Evolutionary conservation across 2,888 invertebrate genomes (phyloP), one percentile per base, ranked within the genome.

Genomic region (Pterostichus niger): DNA sequence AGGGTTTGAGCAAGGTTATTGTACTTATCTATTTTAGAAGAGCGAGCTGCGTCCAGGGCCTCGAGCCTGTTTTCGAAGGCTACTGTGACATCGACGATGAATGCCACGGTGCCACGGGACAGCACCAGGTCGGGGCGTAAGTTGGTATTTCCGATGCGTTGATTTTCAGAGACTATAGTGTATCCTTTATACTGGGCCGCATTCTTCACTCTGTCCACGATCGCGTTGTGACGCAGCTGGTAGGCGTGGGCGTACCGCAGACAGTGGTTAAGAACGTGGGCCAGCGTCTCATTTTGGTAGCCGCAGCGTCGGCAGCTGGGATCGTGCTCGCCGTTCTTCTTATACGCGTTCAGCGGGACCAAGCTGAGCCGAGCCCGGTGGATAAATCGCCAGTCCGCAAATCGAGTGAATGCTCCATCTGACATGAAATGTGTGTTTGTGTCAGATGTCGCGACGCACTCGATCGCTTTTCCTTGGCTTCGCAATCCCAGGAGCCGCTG

Each of bases 381-480:
- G n/a, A 89, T 85, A 81, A 90, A 90, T 5, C 89, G 86, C 89
- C 89, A 90, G 83, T 90, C 89, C 6, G 87, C 87, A 84, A 89
- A 89, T 5, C 88, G 77, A 33, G 86, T 87, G 82, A 84, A 86
- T 4, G 77, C 75, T 0, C 87, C 87, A 0, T 71, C 75, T 0
- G 85, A 68, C 15, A 87, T 81, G 84, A 88, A 89, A 85, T 88
- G 88, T 82, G 87, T 35, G 31, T 86, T n/a, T 78, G 54, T 33
- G 35, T 24, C 77, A 10, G 75, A 52, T n/a, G 75, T 75, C 11
- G 59, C 77, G 13, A 33, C 33, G 17, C 78, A 78, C 44, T 78
- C 59, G 35, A 78, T 59, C 3, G 40, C 59, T 17, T 59, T 56
- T 9, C 78, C 78, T 40, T 78, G 78, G 40, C 15, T 59, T 6